A percentile compares a stretch with the other conserved stretches of the same genome.
These are phyloP conservation scores for Cebidichthys violaceus DNA, from an alignment of 2,113 vertebrate species.

Conservation along the genomic window DNA sequence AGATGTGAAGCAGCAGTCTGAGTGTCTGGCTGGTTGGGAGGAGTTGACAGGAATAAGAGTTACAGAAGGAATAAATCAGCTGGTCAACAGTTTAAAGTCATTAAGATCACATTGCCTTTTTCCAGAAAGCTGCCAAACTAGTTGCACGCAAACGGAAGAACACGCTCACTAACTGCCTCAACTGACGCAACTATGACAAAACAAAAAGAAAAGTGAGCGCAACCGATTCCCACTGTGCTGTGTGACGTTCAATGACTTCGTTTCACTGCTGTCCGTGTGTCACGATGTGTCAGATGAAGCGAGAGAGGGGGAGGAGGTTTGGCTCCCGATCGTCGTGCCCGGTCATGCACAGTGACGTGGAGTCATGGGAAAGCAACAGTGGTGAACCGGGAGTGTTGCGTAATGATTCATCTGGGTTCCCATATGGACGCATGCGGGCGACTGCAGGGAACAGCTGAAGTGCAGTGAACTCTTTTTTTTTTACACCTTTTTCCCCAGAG, in stretches of 20 bases:
- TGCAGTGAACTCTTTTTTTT: neutral
- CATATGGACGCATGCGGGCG: neutral
- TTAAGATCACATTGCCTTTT: constrained; percentile 5
- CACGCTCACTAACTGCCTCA: neutral
- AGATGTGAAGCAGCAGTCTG: neutral
- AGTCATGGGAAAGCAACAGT: constrained; percentile 41
- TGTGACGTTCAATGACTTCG: neutral
- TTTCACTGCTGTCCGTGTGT: neutral
- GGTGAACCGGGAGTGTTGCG: constrained; percentile 32
- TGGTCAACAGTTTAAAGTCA: neutral
- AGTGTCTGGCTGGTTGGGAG: neutral
- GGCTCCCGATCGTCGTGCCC: constrained; percentile 12
- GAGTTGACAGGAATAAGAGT: neutral
- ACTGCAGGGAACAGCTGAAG: neutral
- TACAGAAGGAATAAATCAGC: neutral
- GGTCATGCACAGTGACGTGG: constrained; percentile 31
- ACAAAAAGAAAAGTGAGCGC: neutral
- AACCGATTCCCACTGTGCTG: neutral
- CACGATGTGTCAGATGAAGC: constrained; percentile 9
- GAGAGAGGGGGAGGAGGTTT: neutral
- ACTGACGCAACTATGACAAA: neutral
- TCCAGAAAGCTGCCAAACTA: constrained; percentile 4
- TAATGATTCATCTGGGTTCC: constrained; percentile 40
- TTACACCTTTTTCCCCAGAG: neutral
- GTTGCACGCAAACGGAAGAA: neutral